Conservation (phyloP, 1,140 invertebrate species). For the Phymorhynchus buccinoides region DNA sequence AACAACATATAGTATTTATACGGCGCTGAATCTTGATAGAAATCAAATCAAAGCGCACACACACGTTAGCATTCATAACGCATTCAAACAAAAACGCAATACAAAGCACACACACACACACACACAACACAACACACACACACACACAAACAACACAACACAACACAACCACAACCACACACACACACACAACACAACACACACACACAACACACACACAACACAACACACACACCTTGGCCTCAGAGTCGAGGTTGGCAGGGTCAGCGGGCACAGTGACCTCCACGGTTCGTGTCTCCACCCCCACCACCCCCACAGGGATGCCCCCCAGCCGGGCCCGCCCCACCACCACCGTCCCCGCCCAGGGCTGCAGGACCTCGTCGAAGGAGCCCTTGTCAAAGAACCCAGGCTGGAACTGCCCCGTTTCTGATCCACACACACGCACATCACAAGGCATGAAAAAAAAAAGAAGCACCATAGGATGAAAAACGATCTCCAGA, state of each 20-base stretch:
- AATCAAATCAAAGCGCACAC: no score
- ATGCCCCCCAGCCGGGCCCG: constrained; percentile 89
- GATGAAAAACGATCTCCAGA: no score
- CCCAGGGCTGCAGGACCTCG: constrained; percentile 97
- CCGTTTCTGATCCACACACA: constrained; percentile 54
- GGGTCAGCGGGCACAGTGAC: constrained; percentile 97
- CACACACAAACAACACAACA: neutral
- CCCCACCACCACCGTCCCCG: constrained; percentile 91
- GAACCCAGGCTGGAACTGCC: constrained; percentile 89
- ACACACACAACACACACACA: constrained; percentile 40
- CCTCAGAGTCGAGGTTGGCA: constrained; percentile 97
- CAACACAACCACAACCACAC: neutral
- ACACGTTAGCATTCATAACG: no score
- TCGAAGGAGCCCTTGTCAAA: constrained; percentile 92
- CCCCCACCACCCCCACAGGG: constrained; percentile 95
- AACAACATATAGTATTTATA: no score
- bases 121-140: neutral
- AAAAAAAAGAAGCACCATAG: no score
- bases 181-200: constrained; percentile 1
- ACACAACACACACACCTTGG: constrained; percentile 78
- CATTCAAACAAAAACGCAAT: no score
- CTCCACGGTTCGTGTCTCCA: constrained; percentile 97
- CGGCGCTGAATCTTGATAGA: no score
- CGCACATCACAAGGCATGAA: no score
- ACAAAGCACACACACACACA: neutral